Base-by-base conservation (phyloP, 2,888 invertebrate species). In the Netelia inedita region DNA sequence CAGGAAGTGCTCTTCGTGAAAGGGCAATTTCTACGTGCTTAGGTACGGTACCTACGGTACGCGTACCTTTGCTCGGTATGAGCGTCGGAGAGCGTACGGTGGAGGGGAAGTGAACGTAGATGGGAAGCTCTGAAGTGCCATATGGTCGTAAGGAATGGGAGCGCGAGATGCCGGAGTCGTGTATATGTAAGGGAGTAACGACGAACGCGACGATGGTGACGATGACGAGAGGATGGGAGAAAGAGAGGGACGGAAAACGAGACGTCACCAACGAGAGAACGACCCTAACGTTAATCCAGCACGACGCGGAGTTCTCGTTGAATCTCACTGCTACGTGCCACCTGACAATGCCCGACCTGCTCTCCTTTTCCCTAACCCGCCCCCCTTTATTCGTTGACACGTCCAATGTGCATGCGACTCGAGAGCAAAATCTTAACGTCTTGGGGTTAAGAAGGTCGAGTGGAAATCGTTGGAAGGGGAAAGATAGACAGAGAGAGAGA, bases 211-310 rank as follows among this genome's bases (percentile, higher is more conserved):
- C n/a, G 16, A 11, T 35, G 57, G 41, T 28, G 43, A n/a, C 6
- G 59, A 59, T 11, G 55, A 57, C 23, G 57, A 21, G 73, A 79
- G 61, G 57, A 59, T 10, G 59, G 61, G 35, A 23, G 19, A 46
- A 10, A 23, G 23, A 46, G 46, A 46, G 50, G n/a, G 55, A 46
- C 21, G 43, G 19, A 21, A 46, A 28, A 46, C 11, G 66, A 21
- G 73, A 79, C 69, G 50, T 69, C 41, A 59, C 59, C 63, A 68
- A 74, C 57, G 78, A 59, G 72, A 72, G 61, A 82, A 82, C 74
- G 82, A 75, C 79, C 71, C 65, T 72, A 79, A 85, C 82, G 85
- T 85, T 82, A 82, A 85, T 79, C 85, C 85, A 79, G 78, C 55
- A 82, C 73, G 82, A 82, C 74, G 71, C 78, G 74, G 75, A 85